phyloP scores from a whole-genome alignment of 2,113 vertebrate species.

The Mormoops blainvillei region DNA sequence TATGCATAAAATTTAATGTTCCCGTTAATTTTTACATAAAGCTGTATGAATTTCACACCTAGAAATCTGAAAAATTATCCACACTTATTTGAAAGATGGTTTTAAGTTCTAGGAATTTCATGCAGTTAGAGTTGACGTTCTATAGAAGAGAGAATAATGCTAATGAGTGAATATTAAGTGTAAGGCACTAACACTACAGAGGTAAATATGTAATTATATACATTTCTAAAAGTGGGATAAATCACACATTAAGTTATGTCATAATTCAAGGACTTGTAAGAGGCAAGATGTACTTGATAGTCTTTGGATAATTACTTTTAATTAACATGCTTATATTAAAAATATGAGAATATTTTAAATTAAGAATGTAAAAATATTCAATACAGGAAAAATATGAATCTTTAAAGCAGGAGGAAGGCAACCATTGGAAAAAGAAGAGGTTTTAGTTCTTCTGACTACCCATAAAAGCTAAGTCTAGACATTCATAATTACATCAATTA shows the following conservation, averaged over 20 bases:
- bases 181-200: conserved; percentile 47
- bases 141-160: conserved; percentile 40
- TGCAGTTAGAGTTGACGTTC: conserved; percentile 47
- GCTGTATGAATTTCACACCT: conserved; percentile 66
- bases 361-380: conserved; percentile 65
- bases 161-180: conserved; percentile 67
- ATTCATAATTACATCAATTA: conserved; percentile 70
- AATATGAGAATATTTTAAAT: conserved; percentile 60
- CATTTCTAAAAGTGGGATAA: conserved; percentile 65
- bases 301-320: conserved; percentile 67
- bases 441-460: conserved; percentile 41
- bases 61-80: conserved; percentile 67
- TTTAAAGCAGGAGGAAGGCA: neutral
- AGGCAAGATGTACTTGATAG: conserved; percentile 62
- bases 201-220: conserved; percentile 65
- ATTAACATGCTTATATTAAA: conserved; percentile 56
- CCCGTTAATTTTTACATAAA: conserved; percentile 60
- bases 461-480: conserved; percentile 65
- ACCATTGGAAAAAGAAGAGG: conserved; percentile 40
- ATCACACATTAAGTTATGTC: conserved; percentile 65
- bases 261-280: conserved; percentile 68
- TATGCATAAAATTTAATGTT: conserved; percentile 53
- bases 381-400: conserved; percentile 2
- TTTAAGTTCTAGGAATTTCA: conserved; percentile 65
- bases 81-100: conserved; percentile 61